These are phyloP conservation scores for Drosophila pseudoananassae DNA, from an alignment of 1,140 invertebrate species.

Conservation along the genomic window DNA sequence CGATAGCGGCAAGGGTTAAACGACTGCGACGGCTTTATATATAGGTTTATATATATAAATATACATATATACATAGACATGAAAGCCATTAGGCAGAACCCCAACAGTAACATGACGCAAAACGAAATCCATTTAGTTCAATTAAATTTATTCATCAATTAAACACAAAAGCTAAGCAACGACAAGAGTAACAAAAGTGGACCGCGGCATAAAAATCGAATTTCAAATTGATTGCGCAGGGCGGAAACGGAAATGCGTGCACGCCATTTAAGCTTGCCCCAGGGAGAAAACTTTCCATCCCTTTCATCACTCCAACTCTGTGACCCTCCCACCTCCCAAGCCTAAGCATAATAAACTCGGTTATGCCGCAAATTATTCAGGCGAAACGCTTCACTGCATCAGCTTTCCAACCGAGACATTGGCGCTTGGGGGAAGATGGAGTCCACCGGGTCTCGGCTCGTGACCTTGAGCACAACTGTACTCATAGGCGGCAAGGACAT, in stretches of 20 bases:
- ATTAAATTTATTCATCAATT: conserved; percentile 82
- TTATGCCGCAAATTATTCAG: conserved; percentile 77
- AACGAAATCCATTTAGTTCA: conserved; percentile 78
- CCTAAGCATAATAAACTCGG: conserved; percentile 65
- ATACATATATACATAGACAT: conserved; percentile 2
- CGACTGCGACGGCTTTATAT: not conserved
- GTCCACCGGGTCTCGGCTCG: not conserved
- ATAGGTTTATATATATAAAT: not conserved
- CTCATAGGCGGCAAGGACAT: conserved; percentile 7
- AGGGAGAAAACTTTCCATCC: not conserved
- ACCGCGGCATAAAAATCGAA: conserved; percentile 45
- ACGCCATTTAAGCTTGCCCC: conserved; percentile 42
- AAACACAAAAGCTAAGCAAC: conserved; percentile 71
- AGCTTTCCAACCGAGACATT: conserved; percentile 44
- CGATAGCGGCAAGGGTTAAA: conserved; percentile 34
- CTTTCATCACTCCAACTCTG: not conserved
- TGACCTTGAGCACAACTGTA: conserved; percentile 67
- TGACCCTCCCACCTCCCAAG: not conserved
- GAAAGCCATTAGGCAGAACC: conserved; percentile 49
- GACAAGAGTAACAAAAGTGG: conserved; percentile 27
- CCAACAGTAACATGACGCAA: conserved; percentile 36
- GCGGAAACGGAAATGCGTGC: conserved; percentile 72
- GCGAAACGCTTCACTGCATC: conserved; percentile 70
- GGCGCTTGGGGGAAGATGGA: conserved; percentile 7
- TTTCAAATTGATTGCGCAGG: conserved; percentile 65